phyloP scores from a whole-genome alignment of 2,888 invertebrate species.

The Scaptomyza caliginosa region DNA sequence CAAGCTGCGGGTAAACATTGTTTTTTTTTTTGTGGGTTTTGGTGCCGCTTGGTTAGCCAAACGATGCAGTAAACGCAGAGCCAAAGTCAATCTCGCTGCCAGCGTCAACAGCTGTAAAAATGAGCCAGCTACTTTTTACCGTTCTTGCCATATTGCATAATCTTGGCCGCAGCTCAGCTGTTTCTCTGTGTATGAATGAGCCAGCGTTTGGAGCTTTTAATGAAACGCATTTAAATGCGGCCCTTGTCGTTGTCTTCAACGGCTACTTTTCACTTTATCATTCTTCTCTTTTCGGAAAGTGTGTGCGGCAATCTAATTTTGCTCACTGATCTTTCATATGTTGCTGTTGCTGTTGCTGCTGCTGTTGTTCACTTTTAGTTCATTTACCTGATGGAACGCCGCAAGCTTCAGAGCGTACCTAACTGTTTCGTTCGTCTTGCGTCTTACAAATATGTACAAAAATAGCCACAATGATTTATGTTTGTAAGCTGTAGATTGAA shows the following conservation, averaged over 20 bases:
- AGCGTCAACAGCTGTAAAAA: slow-evolving; percentile 29
- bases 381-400: slow-evolving; percentile 65
- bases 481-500: slow-evolving; percentile 8
- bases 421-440: slow-evolving; percentile 40
- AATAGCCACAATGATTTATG: slow-evolving; percentile 51
- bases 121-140: slow-evolving; percentile 32
- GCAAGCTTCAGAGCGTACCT: slow-evolving; percentile 38
- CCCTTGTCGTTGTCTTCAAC: slow-evolving; percentile 18
- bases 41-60: slow-evolving; percentile 59
- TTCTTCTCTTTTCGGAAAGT: slow-evolving; percentile 55
- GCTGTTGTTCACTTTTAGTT: slow-evolving; percentile 69
- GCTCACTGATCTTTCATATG: slow-evolving; percentile 43
- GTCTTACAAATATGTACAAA: slow-evolving; percentile 31
- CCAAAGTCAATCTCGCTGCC: not conserved
- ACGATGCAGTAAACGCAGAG: slow-evolving; percentile 39
- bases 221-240: slow-evolving; percentile 43
- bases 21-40: slow-evolving; percentile 31
- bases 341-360: slow-evolving; percentile 32
- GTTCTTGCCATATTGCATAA: slow-evolving; percentile 58
- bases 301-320: slow-evolving; percentile 67
- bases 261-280: not conserved
- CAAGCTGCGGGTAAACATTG: slow-evolving; percentile 29
- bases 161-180: slow-evolving; percentile 40
- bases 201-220: not conserved
- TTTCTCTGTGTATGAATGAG: not conserved